phyloP scores from a whole-genome alignment of 2,888 invertebrate species.

The Pteria penguin region DNA sequence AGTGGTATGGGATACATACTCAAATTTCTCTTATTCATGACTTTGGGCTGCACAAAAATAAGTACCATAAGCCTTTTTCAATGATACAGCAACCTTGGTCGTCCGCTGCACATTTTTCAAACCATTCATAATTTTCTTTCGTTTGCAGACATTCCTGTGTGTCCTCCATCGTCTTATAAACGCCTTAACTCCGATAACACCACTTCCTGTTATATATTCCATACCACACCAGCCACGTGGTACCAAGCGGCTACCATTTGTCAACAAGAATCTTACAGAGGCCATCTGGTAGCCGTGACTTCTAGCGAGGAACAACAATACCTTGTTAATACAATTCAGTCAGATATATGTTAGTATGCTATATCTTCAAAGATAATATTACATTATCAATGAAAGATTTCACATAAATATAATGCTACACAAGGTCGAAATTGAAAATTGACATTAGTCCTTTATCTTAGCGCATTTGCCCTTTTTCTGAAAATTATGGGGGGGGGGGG shows the following conservation, averaged over 20 bases:
- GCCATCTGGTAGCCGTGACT: conserved; percentile 55
- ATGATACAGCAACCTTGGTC: no score
- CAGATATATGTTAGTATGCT: conserved; percentile 52
- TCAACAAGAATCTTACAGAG: conserved; percentile 51
- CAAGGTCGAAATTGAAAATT: no score
- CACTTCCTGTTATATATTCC: conserved; percentile 65
- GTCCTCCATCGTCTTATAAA: conserved; percentile 44
- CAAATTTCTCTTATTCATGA: no score
- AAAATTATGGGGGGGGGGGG: no score
- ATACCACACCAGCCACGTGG: conserved; percentile 56
- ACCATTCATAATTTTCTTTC: background rate
- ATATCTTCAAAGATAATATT: no score
- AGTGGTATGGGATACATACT: no score
- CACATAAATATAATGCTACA: background rate
- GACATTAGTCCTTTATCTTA: no score
- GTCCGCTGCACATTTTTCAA: no score
- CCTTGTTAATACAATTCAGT: conserved; percentile 54
- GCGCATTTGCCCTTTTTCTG: no score
- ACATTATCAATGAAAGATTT: no score
- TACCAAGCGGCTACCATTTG: conserved; percentile 56
- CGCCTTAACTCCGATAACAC: conserved; percentile 45
- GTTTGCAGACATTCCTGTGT: conserved; percentile 48
- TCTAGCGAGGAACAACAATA: conserved; percentile 54
- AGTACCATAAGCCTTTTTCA: no score
- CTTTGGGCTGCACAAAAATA: no score